Conservation (phyloP, 2,888 invertebrate species). For the Mechanitis messenoides region DNA sequence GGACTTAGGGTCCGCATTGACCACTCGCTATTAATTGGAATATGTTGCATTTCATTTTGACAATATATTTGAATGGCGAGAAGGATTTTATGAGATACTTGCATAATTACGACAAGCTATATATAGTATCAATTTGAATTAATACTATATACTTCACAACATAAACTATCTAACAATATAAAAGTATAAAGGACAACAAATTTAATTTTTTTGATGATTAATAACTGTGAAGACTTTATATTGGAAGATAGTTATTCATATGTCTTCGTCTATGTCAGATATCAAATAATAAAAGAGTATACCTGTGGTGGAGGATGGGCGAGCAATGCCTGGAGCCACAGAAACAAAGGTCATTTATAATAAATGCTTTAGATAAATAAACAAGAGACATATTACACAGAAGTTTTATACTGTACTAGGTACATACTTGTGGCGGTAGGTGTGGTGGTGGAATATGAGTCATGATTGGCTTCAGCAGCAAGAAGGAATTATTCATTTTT, state of each 20-base stretch:
- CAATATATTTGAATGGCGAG: no score
- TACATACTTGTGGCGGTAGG: slow-evolving; percentile 13
- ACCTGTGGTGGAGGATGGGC: slow-evolving; percentile 14
- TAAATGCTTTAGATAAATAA: neutral
- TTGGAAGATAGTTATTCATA: neutral
- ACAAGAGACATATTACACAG: neutral
- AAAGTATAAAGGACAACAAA: no score
- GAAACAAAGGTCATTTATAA: slow-evolving; percentile 7
- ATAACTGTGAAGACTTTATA: neutral
- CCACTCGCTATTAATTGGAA: no score
- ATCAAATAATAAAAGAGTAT: slow-evolving; percentile 2
- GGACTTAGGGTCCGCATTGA: no score
- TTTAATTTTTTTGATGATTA: no score
- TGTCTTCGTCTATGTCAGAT: neutral
- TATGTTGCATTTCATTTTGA: no score
- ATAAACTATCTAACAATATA: no score
- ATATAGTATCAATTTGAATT: no score
- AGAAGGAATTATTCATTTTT: neutral
- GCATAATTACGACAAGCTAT: no score
- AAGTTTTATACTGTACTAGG: neutral
- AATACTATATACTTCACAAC: no score
- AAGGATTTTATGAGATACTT: no score
- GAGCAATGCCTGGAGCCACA: slow-evolving; percentile 8
- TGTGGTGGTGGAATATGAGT: slow-evolving; percentile 15
- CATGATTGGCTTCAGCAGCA: slow-evolving; percentile 13